Conservation (phyloP, 2,797 vertebrate species). For the Chaetodon trifasciatus region DNA sequence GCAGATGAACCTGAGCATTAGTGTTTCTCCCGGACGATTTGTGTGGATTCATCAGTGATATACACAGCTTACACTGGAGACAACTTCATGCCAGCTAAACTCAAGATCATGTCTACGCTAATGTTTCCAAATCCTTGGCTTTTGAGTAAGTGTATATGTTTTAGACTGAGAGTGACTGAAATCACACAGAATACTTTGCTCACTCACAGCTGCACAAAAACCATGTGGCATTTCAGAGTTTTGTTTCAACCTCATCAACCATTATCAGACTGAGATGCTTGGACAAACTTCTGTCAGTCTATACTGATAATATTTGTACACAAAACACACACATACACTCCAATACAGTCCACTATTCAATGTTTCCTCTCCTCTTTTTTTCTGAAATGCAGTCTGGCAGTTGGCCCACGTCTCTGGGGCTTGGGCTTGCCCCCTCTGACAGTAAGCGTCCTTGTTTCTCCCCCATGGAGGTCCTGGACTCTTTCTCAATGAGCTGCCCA, state of each 20-base stretch:
- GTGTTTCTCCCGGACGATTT: not conserved
- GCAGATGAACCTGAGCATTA: conserved; percentile 19
- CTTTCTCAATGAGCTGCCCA: conserved; percentile 54
- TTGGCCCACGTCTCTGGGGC: conserved; percentile 56
- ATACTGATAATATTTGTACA: conserved; percentile 50
- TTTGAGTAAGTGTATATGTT: not conserved
- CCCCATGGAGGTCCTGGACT: conserved; percentile 69
- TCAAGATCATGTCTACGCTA: not conserved
- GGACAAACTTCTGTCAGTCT: conserved; percentile 12
- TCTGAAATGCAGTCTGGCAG: conserved; percentile 67
- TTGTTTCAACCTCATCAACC: conserved; percentile 12
- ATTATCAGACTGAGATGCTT: conserved; percentile 15
- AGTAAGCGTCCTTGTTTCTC: conserved; percentile 78
- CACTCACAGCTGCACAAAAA: not conserved
- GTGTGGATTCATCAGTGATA: conserved; percentile 14
- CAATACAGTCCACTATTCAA: conserved; percentile 68
- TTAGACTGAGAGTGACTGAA: not conserved
- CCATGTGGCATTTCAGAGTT: not conserved
- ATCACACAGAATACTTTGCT: not conserved
- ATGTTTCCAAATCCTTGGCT: not conserved
- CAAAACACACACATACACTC: conserved; percentile 53
- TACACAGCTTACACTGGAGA: not conserved
- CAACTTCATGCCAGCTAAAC: not conserved
- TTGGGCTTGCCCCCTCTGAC: conserved; percentile 59
- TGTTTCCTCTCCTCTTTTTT: conserved; percentile 44